These are phyloP conservation scores for Galendromus occidentalis DNA, from an alignment of 1,140 invertebrate genomes.

Conservation along the genomic window DNA sequence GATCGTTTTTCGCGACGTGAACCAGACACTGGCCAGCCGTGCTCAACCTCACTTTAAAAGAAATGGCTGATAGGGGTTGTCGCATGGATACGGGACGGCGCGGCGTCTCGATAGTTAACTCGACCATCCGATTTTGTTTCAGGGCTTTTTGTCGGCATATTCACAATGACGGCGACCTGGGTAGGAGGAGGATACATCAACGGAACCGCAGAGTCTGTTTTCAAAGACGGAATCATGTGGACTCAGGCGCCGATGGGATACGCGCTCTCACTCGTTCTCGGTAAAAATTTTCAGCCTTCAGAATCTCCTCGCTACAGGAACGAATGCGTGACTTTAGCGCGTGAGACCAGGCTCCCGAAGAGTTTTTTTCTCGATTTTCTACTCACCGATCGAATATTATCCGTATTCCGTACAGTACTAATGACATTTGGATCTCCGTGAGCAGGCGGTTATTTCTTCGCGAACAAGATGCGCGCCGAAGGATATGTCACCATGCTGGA, in stretches of 20 bases:
- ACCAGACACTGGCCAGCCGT: too few species aligned
- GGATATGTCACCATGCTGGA: slow-evolving; percentile 98
- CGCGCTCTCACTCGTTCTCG: slow-evolving; percentile 74
- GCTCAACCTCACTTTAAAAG: too few species aligned
- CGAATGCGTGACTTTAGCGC: not conserved
- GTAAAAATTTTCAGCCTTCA: too few species aligned
- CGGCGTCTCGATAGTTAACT: too few species aligned
- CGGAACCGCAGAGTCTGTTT: slow-evolving; percentile 88
- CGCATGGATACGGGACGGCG: too few species aligned
- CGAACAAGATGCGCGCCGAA: slow-evolving; percentile 86
- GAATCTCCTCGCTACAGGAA: not conserved
- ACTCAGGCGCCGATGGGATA: slow-evolving; percentile 96
- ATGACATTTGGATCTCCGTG: slow-evolving; percentile 13
- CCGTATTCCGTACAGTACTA: not conserved
- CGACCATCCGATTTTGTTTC: not conserved
- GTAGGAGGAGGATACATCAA: slow-evolving; percentile 97
- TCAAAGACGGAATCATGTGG: slow-evolving; percentile 72
- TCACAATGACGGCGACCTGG: slow-evolving; percentile 98
- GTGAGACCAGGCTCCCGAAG: not conserved
- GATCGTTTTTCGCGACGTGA: too few species aligned
- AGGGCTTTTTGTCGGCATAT: slow-evolving; percentile 70
- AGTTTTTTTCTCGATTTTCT: not conserved
- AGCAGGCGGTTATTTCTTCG: slow-evolving; percentile 86
- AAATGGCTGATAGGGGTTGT: too few species aligned
- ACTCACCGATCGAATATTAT: too few species aligned